phyloP scores from a whole-genome alignment of 2,113 vertebrate genomes.

The Acinonyx jubatus region DNA sequence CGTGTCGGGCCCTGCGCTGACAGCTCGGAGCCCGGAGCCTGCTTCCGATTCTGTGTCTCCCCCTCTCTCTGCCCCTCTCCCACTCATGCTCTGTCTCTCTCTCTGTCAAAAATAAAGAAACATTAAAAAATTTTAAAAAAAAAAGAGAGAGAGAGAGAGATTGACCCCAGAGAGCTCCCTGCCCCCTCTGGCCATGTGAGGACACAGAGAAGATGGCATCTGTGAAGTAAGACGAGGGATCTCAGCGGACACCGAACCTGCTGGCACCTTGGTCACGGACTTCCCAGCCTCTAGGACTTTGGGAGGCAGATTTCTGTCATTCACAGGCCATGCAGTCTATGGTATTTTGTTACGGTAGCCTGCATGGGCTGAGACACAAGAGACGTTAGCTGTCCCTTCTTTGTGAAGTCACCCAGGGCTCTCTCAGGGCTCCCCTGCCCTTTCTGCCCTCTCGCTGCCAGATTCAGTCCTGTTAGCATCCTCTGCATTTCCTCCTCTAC shows the following conservation, averaged over 20 bases:
- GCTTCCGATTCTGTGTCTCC: no score
- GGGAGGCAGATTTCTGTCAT: not conserved
- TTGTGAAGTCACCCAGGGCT: not conserved
- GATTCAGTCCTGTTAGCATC: not conserved
- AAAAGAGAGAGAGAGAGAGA: no score
- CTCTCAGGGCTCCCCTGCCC: accelerated
- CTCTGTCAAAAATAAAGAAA: no score
- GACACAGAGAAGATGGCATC: not conserved
- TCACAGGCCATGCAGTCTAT: accelerated
- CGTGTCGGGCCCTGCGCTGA: no score
- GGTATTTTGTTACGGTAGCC: accelerated
- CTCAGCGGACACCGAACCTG: not conserved
- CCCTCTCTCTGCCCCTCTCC: no score
- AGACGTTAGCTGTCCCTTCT: accelerated
- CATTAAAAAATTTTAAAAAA: no score
- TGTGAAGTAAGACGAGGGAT: not conserved
- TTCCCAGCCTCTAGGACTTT: not conserved
- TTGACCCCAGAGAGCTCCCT: not conserved
- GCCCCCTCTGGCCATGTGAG: not conserved
- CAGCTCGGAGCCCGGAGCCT: no score
- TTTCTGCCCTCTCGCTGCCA: no score
- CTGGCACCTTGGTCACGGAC: not conserved
- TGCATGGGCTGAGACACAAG: accelerated
- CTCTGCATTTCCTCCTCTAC: not conserved
- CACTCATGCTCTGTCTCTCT: no score